Conservation (phyloP, 2,113 vertebrate species). For the Podocnemis expansa region DNA sequence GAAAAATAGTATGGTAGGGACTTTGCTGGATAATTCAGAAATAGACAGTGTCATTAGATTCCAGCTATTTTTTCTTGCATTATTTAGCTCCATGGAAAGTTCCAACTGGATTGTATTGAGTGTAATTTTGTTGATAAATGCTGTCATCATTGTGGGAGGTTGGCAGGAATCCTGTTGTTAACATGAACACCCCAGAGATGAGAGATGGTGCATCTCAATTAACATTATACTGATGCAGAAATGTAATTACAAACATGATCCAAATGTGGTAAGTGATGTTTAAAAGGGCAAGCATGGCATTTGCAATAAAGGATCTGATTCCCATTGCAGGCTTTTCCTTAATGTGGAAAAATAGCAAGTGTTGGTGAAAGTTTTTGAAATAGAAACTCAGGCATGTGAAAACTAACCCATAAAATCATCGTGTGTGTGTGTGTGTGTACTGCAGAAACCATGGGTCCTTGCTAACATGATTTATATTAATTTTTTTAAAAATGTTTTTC, state of each 20-base stretch:
- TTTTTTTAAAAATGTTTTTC: no score
- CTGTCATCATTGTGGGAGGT: background rate
- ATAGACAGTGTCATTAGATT: background rate
- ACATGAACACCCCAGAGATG: background rate
- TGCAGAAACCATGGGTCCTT: background rate
- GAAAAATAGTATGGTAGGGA: background rate
- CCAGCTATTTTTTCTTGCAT: conserved; percentile 11
- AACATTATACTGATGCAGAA: background rate
- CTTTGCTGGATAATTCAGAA: background rate
- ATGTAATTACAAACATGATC: background rate
- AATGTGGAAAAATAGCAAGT: background rate
- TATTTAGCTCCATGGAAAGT: background rate
- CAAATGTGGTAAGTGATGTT: background rate
- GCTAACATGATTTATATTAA: background rate
- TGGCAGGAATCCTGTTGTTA: background rate
- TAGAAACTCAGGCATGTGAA: background rate
- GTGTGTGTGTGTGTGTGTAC: background rate
- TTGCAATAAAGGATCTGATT: background rate
- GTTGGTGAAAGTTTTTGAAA: background rate
- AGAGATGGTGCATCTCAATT: background rate
- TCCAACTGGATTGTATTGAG: background rate
- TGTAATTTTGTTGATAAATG: background rate
- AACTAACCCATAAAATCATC: background rate
- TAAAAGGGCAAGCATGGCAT: background rate
- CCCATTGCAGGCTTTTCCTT: background rate